phyloP scores from a whole-genome alignment of 2,797 vertebrate genomes.

The Hippopotamyrus pictus region DNA sequence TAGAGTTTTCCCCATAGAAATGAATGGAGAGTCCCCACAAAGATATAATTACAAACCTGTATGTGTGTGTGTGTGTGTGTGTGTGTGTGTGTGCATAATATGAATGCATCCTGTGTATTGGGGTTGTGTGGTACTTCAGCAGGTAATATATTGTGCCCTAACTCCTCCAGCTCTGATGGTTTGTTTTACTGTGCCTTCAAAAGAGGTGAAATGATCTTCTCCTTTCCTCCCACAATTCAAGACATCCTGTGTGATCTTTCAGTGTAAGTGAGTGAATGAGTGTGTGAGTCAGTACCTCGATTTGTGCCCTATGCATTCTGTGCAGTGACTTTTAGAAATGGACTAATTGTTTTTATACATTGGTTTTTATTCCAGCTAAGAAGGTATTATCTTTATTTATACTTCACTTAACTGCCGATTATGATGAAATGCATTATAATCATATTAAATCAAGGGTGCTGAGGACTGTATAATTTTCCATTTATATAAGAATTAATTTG shows the following conservation, averaged over 20 bases:
- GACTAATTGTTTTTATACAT: background rate
- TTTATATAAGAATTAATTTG: background rate
- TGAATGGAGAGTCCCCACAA: background rate
- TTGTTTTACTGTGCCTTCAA: background rate
- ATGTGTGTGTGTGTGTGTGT: background rate
- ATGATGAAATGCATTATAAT: background rate
- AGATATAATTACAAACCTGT: background rate
- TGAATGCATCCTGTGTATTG: background rate
- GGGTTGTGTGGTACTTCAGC: background rate
- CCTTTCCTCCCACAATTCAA: background rate
- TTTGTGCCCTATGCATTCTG: background rate
- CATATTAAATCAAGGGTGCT: background rate
- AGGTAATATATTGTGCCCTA: background rate
- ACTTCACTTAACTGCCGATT: background rate
- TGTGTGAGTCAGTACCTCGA: background rate
- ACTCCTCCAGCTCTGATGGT: background rate
- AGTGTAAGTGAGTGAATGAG: background rate
- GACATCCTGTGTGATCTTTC: background rate
- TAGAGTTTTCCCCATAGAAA: background rate
- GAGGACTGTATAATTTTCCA: background rate
- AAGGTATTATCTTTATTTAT: background rate
- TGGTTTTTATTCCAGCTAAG: background rate
- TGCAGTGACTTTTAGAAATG: background rate
- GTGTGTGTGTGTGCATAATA: background rate
- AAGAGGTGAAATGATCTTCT: background rate